phyloP scores from a whole-genome alignment of 2,888 invertebrate genomes.

The Camponotus fellah region DNA sequence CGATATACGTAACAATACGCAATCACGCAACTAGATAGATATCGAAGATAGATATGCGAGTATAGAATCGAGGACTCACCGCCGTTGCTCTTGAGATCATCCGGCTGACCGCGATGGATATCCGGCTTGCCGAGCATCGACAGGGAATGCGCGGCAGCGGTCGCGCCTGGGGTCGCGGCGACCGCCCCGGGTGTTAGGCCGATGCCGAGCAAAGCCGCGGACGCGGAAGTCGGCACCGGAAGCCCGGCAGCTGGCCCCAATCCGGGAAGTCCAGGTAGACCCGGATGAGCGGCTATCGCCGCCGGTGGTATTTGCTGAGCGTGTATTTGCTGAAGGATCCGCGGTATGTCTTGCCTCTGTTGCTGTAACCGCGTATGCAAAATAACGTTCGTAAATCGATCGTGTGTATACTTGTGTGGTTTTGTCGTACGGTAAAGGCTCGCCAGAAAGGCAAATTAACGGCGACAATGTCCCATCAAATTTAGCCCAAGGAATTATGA shows the following conservation, averaged over 20 bases:
- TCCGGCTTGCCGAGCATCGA: constrained; percentile 93
- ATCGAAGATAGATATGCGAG: not conserved
- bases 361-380: constrained; percentile 88
- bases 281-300: constrained; percentile 90
- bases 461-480: not conserved
- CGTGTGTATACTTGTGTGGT: not conserved
- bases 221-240: constrained; percentile 85
- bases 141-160: constrained; percentile 90
- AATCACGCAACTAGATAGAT: not conserved
- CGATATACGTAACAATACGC: not conserved
- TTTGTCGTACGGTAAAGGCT: constrained; percentile 5
- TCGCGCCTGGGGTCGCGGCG: constrained; percentile 88
- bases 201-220: constrained; percentile 87
- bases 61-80: constrained; percentile 87
- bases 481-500: not conserved
- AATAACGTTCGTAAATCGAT: constrained; percentile 28
- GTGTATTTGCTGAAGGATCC: constrained; percentile 96
- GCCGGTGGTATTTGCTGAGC: constrained; percentile 94
- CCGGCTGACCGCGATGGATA: constrained; percentile 89
- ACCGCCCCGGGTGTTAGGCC: constrained; percentile 84
- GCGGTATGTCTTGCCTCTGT: constrained; percentile 94
- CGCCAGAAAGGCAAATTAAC: not conserved
- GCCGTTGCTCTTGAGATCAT: constrained; percentile 92
- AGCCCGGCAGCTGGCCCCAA: constrained; percentile 85
- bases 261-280: constrained; percentile 88